Conservation (phyloP, 2,888 invertebrate species). For the Leptinotarsa juncta region DNA sequence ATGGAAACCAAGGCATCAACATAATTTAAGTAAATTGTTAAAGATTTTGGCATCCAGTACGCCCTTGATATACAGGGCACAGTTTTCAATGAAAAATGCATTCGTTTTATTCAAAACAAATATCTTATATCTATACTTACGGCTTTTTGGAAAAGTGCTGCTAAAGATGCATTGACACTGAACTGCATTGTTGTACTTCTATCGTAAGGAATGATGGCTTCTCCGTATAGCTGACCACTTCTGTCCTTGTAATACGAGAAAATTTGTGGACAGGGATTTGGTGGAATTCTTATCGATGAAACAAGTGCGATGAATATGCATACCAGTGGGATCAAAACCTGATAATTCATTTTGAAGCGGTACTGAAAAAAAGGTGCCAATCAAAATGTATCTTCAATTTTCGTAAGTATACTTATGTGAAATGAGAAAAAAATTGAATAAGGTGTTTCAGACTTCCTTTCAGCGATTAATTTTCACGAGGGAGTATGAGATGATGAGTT, state of each 20-base stretch:
- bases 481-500: too few relatives aligned
- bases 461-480: too few relatives aligned
- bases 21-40: too few relatives aligned
- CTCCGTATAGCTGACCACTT: constrained; percentile 46
- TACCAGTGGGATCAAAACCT: constrained; percentile 21
- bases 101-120: too few relatives aligned
- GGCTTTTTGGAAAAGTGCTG: constrained; percentile 43
- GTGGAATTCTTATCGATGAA: constrained; percentile 46
- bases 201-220: constrained; percentile 48
- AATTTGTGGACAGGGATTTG: constrained; percentile 54
- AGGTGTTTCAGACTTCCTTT: too few relatives aligned
- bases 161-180: constrained; percentile 48
- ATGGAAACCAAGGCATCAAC: too few relatives aligned
- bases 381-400: neutral
- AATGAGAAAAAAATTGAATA: neutral
- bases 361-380: constrained; percentile 2
- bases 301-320: constrained; percentile 36
- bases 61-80: too few relatives aligned
- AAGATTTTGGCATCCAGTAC: too few relatives aligned
- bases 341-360: constrained; percentile 20
- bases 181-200: constrained; percentile 42
- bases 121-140: constrained; percentile 36
- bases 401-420: neutral
- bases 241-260: constrained; percentile 51
- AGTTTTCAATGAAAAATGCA: too few relatives aligned